Evolutionary conservation across 1,140 invertebrate genomes (phyloP).

Genomic region (Eriosoma lanigerum): DNA sequence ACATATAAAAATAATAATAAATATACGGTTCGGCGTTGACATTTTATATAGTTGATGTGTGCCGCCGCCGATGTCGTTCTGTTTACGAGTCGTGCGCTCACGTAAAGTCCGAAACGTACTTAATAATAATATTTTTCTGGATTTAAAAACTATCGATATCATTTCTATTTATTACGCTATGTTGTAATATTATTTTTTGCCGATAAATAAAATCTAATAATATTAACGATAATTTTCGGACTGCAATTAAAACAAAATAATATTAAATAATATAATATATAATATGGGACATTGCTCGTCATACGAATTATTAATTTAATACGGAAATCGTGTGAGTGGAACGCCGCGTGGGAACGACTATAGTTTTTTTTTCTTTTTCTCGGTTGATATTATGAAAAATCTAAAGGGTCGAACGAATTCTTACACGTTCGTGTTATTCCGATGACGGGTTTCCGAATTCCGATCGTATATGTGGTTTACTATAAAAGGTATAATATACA

Average conservation of each 20-base stretch:
- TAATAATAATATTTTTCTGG: too few relatives aligned
- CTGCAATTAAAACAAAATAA: not conserved
- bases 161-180: too few relatives aligned
- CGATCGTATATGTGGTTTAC: not conserved
- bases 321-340: constrained; percentile 1
- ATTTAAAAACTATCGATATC: too few relatives aligned
- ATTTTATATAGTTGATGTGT: not conserved
- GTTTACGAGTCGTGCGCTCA: too few relatives aligned
- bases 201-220: too few relatives aligned
- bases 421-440: constrained; percentile 1
- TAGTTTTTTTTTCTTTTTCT: not conserved
- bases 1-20: too few relatives aligned
- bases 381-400: not conserved
- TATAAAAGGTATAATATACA: not conserved
- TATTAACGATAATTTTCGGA: too few relatives aligned
- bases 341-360: constrained; percentile 10
- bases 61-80: not conserved
- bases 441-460: not conserved
- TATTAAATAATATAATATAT: not conserved
- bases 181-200: too few relatives aligned
- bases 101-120: too few relatives aligned
- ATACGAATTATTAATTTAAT: too few relatives aligned
- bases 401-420: not conserved
- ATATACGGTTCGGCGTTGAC: constrained; percentile 2
- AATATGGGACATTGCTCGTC: not conserved